Evolutionary conservation across 2,113 vertebrate genomes (phyloP).

Genomic region (Nanorana parkeri): DNA sequence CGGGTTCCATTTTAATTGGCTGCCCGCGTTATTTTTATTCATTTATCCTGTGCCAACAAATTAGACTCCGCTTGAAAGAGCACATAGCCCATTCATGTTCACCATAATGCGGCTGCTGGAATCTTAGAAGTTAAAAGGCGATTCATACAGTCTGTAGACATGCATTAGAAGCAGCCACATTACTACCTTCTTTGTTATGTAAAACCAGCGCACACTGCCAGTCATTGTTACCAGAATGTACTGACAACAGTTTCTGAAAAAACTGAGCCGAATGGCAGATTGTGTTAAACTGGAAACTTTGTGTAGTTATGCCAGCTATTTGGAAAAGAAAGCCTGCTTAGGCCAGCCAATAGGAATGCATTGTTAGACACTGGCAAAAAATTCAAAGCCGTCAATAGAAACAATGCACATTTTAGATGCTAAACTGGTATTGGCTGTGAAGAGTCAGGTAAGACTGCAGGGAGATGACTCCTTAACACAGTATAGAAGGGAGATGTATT

Average conservation of each 20-base stretch:
- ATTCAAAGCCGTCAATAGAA: background rate
- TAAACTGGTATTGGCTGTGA: too few relatives aligned
- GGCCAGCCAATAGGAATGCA: too few relatives aligned
- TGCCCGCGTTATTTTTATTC: too few relatives aligned
- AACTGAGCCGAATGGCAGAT: background rate
- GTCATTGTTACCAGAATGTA: background rate
- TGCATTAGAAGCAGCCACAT: background rate
- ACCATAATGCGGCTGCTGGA: background rate
- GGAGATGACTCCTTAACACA: too few relatives aligned
- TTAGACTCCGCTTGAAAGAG: too few relatives aligned
- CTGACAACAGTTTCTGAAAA: background rate
- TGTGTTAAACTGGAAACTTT: background rate
- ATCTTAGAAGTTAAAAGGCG: background rate
- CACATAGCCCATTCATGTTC: too few relatives aligned
- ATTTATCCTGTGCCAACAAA: too few relatives aligned
- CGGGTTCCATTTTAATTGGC: too few relatives aligned
- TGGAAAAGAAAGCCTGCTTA: background rate
- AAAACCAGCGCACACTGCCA: background rate
- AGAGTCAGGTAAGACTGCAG: too few relatives aligned
- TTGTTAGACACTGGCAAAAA: too few relatives aligned
- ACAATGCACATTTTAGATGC: too few relatives aligned
- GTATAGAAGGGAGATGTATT: too few relatives aligned
- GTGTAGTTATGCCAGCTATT: background rate
- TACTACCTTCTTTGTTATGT: background rate
- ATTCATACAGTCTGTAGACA: background rate